phyloP scores from a whole-genome alignment of 2,113 vertebrate genomes.

The Siniperca knerii region DNA sequence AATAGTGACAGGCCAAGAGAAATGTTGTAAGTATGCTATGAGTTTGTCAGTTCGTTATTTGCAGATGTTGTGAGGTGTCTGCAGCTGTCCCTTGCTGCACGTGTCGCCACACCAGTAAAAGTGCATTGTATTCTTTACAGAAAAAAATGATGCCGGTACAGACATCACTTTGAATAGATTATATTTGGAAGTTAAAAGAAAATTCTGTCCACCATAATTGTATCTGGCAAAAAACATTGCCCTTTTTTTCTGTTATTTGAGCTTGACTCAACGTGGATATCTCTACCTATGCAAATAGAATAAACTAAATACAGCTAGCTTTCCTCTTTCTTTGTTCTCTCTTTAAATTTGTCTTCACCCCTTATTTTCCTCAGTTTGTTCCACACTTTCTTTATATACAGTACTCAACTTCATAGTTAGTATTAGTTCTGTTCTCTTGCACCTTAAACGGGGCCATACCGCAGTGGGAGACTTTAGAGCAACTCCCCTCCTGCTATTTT shows the following conservation, averaged over 20 bases:
- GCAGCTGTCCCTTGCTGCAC: background rate
- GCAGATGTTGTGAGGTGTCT: background rate
- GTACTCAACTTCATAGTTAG: slow-evolving; percentile 16
- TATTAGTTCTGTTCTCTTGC: slow-evolving; percentile 47
- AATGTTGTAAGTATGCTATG: background rate
- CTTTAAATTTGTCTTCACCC: background rate
- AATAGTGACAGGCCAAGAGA: background rate
- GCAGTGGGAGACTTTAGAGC: slow-evolving; percentile 72
- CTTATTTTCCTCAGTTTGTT: background rate
- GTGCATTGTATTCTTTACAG: background rate
- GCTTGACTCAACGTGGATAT: too few relatives aligned
- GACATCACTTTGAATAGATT: background rate
- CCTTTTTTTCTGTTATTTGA: background rate
- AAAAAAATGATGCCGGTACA: too few relatives aligned
- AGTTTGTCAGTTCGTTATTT: background rate
- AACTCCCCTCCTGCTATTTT: slow-evolving; percentile 65
- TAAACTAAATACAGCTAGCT: background rate
- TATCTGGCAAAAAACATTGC: background rate
- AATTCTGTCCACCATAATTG: background rate
- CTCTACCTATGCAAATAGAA: background rate
- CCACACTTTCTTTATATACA: slow-evolving; percentile 21
- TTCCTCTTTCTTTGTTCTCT: background rate
- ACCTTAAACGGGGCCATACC: slow-evolving; percentile 71
- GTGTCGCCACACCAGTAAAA: background rate
- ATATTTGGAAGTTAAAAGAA: background rate